Evolutionary conservation across 1,140 invertebrate species (phyloP), one percentile per base, ranked within the genome.

Genomic region (Sweltsa coloradensis): DNA sequence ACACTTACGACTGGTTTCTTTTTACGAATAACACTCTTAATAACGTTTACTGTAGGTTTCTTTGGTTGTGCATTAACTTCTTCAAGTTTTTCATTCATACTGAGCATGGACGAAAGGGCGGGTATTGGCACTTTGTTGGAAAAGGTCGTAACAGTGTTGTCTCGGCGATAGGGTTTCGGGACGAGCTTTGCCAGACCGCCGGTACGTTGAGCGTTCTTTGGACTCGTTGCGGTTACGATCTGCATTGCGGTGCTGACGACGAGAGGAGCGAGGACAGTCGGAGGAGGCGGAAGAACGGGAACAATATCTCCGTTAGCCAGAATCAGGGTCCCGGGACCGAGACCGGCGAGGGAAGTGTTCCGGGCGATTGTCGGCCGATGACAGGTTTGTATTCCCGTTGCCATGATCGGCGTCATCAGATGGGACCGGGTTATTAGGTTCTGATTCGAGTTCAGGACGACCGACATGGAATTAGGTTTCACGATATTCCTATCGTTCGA

Each of bases 71-170:
- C n/a, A n/a, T n/a, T n/a, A n/a, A n/a, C n/a, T n/a, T n/a, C n/a
- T n/a, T n/a, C n/a, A n/a, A n/a, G n/a, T n/a, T n/a, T n/a, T n/a
- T n/a, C n/a, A n/a, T n/a, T n/a, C n/a, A n/a, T n/a, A n/a, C n/a
- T n/a, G n/a, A n/a, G n/a, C 16, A 16, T 3, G 5, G 34, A 41
- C 16, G 46, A 29, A 7, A 41, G 16, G 0, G 46, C 46, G 4
- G 46, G 29, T 16, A 47, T 47, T 6, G 46, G 36, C 3, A 47
- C 46, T 41, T 47, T 47, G 25, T 47, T 47, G 21, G 34, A 13
- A 37, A 46, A 46, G 24, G 31, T 46, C 22, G 31, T 47, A n/a
- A n/a, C 34, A 5, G 46, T 41, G 36, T 18, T 19, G 14, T 44
- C 42, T 3, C 19, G 13, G 19, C 16, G 41, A n/a, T 26, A 31